Conservation (phyloP, 2,888 invertebrate species). For the Leptothorax acervorum region DNA sequence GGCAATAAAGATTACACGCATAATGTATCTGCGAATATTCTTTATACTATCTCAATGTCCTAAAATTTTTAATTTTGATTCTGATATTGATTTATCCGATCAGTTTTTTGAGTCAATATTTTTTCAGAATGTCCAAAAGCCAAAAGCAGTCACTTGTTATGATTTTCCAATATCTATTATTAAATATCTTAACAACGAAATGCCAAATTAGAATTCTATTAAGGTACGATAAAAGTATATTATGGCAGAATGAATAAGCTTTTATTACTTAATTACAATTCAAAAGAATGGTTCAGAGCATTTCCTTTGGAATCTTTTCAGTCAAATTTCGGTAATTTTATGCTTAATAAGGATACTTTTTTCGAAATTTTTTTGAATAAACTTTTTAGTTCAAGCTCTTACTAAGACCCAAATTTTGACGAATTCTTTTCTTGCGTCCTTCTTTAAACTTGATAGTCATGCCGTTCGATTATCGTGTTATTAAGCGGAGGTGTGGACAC, state of each 20-base stretch:
- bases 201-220: neutral
- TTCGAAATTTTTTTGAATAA: constrained; percentile 3
- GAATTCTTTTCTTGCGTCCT: constrained; percentile 3
- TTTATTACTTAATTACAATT: neutral
- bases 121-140: neutral
- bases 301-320: neutral
- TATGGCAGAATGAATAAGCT: neutral
- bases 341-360: neutral
- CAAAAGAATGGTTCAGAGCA: neutral
- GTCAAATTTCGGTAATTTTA: constrained; percentile 19
- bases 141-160: neutral
- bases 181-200: constrained; percentile 3
- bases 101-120: neutral
- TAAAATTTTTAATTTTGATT: neutral
- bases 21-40: neutral
- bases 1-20: neutral
- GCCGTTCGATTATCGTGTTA: constrained; percentile 56
- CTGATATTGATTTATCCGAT: neutral
- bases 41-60: neutral
- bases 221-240: too few species aligned
- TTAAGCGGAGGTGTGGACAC: constrained; percentile 36
- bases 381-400: neutral
- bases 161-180: neutral
- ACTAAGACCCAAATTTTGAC: neutral
- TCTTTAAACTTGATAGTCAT: constrained; percentile 60